Percentiles rank a stretch among this genome's conserved stretches.
Conservation (phyloP, 2,113 vertebrate genomes). For the Ibidorhyncha struthersii region DNA sequence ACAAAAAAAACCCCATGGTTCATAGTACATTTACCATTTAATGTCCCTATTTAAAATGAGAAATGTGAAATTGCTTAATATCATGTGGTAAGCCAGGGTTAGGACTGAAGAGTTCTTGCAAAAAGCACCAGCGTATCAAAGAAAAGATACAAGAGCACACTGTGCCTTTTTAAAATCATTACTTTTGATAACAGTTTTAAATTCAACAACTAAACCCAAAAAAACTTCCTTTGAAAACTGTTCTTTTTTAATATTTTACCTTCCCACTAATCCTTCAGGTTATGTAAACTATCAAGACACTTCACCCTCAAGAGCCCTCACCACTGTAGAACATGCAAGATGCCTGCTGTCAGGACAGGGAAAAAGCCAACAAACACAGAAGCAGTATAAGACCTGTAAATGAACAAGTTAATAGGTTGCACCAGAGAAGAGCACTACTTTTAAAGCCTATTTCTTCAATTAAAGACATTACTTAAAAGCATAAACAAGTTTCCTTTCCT, state of each 20-base stretch:
- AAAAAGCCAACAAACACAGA: not conserved
- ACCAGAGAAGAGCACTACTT: not conserved
- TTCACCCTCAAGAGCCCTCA: not conserved
- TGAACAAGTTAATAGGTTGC: not conserved
- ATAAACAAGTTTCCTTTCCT: conserved; percentile 13
- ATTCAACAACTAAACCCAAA: not conserved
- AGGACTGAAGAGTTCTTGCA: not conserved
- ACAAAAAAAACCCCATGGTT: not conserved
- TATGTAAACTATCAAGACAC: not conserved
- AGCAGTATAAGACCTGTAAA: not conserved
- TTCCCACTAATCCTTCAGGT: not conserved
- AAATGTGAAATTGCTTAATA: not conserved
- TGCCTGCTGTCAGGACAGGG: not conserved
- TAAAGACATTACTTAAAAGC: not conserved
- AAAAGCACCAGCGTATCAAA: not conserved
- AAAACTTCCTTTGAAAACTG: not conserved
- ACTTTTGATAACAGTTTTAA: not conserved
- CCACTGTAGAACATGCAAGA: not conserved
- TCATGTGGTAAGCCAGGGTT: not conserved
- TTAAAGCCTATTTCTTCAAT: not conserved
- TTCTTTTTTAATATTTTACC: not conserved
- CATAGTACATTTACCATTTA: not conserved
- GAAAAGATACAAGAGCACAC: not conserved
- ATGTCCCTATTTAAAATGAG: not conserved
- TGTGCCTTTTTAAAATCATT: not conserved